Base-by-base conservation (phyloP, 35 echinoderm and acorn worm genomes). In the Apostichopus californicus region DNA sequence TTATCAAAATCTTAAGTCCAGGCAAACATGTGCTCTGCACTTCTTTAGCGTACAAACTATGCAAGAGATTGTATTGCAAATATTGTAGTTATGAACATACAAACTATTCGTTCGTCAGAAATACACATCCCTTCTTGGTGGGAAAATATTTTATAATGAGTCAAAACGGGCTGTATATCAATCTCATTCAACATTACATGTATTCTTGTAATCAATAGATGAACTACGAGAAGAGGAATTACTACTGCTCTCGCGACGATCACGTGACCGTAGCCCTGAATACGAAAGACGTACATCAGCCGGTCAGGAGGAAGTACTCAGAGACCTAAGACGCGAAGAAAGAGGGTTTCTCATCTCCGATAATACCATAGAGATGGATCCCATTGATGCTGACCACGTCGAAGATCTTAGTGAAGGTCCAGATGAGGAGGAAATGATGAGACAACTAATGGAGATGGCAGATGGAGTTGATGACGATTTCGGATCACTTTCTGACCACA, bases 361-460 rank as follows among this genome's bases (percentile, higher is more conserved):
- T 77, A 91, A 91, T 59, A 91, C 89, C 1, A 91, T 91, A 8
- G 89, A 91, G 68, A 91, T 91, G 89, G 89, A 91, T 79, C 89
- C 71, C 5, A 78, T 91, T 59, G 89, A 91, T 91, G 89, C 71
- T 78, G 60, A 72, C 15, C 89, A 91, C 54, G 89, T 91, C 55
- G 89, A 91, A 79, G 89, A 91, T 79, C 73, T 91, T 5, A 91
- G 89, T 59, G 89, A 90, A 61, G 90, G 92, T 77, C 10, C 93
- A 9, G 93, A 97, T 68, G 95, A 97, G 18, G 91, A 90, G 53
- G 95, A 97, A 91, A 97, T 97, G 93, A 92, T 97, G 95, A 34
- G 93, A 55, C 95, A 97, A 83, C 79, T 97, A 7, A 60, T 97
- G 53, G 95, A 94, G 59, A 97, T 97, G 95, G 93, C 95, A 46